Percentiles rank a stretch among this genome's conserved stretches.
Conservation (phyloP, 2,888 invertebrate genomes). For the Tillus elongatus region DNA sequence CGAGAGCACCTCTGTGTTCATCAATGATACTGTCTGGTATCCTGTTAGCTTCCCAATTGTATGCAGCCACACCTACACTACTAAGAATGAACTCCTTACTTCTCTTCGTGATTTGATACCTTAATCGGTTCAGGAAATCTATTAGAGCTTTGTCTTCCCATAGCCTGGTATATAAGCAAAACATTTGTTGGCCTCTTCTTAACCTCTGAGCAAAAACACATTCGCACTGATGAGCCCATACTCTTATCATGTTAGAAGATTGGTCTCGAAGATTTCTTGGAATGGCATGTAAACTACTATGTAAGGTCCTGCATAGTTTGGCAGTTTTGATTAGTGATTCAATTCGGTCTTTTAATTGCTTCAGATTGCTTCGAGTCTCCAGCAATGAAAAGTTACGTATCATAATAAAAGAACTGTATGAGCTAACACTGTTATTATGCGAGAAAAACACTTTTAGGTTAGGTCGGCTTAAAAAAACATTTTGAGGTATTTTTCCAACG, state of each 20-base stretch:
- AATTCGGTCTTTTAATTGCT: conserved; percentile 22
- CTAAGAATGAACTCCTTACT: conserved; percentile 49
- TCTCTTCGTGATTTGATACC: conserved; percentile 40
- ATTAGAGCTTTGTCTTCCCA: conserved; percentile 54
- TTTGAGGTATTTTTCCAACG: too few relatives aligned
- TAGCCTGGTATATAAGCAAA: conserved; percentile 52
- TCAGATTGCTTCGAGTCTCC: conserved; percentile 20
- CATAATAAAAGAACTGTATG: conserved; percentile 22
- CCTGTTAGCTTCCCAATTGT: conserved; percentile 54
- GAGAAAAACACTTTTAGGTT: too few relatives aligned
- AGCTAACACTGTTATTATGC: too few relatives aligned
- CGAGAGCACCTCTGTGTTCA: conserved; percentile 50
- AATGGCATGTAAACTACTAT: conserved; percentile 14
- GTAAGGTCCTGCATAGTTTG: conserved; percentile 17
- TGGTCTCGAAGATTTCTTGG: conserved; percentile 40
- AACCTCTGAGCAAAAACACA: conserved; percentile 52
- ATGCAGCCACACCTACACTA: conserved; percentile 46
- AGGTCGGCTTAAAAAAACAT: too few relatives aligned
- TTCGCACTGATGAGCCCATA: conserved; percentile 49
- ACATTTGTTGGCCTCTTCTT: conserved; percentile 54
- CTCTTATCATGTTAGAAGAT: conserved; percentile 44
- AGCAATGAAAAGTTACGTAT: conserved; percentile 25
- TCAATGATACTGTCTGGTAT: conserved; percentile 49
- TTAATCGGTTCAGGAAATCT: conserved; percentile 45
- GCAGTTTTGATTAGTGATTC: conserved; percentile 21